Base-by-base conservation (phyloP, 2,888 invertebrate species). In the Hypercompe scribonia region DNA sequence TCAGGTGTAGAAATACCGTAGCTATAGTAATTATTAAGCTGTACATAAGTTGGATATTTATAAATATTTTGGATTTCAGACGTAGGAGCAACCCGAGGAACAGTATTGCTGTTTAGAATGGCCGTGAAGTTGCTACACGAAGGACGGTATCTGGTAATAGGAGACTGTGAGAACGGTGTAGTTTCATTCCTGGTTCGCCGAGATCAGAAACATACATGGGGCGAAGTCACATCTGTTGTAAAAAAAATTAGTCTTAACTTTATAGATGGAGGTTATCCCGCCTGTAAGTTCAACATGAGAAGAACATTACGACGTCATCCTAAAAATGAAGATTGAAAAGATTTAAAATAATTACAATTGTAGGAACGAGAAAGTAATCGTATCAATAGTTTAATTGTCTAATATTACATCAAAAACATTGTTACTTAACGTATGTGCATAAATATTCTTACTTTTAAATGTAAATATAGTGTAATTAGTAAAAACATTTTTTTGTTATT, bases 171-270 rank as follows among this genome's bases (percentile, higher is more conserved):
- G 21, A 65, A 36, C 8, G 70, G 70, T 11, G 50, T 70, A 0
- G 34, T 70, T 5, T 65, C 65, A 3, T 70, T 70, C 36, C 31
- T 70, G 36, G 65, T 70, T 36, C 70, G 70, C 1, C 24, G 70
- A 36, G 50, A 70, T 11, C 70, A 70, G 54, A 70, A 34, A 36
- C 70, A 70, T 28, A 70, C 70, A 3, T 70, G 70, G 70, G 50
- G 50, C 21, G 70, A 70, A 36, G 36, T 70, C 24, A 36, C 64
- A 7, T 11, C n/a, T 21, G 65, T 50, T 28, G 50, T 70, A 21
- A 10, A 34, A 7, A 5, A 18, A 18, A 36, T 70, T 36, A 36
- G 36, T 24, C 34, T 50, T n/a, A 65, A 70, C 28, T 64, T 65
- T 28, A 21, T 5, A 2, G 68, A 69, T 18, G 3, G 2, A 21